A percentile compares a stretch with the other conserved stretches of the same genome.
phyloP scores from a whole-genome alignment of 2,888 invertebrate species.

The Trachelus stipa region DNA sequence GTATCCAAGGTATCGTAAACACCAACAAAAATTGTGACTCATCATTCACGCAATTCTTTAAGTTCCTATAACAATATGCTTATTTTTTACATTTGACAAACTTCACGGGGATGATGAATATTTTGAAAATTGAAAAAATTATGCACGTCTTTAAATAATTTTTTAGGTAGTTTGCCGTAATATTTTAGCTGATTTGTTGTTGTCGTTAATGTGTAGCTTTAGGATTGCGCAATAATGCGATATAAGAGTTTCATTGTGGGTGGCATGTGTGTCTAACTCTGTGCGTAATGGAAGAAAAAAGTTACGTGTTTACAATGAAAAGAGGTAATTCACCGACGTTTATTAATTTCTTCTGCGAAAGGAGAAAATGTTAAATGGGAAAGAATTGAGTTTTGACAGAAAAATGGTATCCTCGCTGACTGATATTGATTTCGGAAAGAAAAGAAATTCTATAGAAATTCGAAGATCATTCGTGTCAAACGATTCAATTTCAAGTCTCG shows the following conservation, averaged over 20 bases:
- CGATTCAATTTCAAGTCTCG: neutral
- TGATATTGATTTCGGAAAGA: neutral
- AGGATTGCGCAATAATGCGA: neutral
- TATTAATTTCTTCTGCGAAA: neutral
- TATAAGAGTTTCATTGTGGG: neutral
- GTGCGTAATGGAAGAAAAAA: neutral
- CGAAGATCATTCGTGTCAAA: neutral
- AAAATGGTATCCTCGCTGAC: neutral
- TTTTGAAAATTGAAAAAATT: neutral
- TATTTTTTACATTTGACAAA: neutral
- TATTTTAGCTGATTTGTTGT: neutral
- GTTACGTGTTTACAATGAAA: neutral
- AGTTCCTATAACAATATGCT: neutral
- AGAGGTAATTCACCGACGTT: neutral
- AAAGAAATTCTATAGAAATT: neutral
- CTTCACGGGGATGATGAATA: neutral
- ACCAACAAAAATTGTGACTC: neutral
- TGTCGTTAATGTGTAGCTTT: neutral
- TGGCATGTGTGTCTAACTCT: neutral
- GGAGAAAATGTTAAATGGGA: neutral
- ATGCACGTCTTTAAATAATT: neutral
- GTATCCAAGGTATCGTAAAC: neutral
- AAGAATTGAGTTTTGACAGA: neutral
- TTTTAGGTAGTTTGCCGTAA: neutral
- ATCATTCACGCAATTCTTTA: neutral